Conservation (phyloP, 2,113 vertebrate genomes). For the Trachemys scripta region DNA sequence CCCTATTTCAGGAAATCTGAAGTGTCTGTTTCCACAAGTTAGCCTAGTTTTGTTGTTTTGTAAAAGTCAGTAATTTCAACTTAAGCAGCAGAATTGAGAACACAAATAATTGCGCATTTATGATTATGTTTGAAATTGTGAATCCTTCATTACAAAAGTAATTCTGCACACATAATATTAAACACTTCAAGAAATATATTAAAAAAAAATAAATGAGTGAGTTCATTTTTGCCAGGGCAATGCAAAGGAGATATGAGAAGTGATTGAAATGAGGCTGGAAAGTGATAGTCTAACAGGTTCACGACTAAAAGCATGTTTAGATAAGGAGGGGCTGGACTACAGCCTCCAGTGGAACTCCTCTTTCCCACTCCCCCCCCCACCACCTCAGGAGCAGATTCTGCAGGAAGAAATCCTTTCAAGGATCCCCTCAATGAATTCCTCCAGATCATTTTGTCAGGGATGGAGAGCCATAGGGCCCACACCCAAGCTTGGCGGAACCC, state of each 20-base stretch:
- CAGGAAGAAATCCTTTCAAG: background rate
- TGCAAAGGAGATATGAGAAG: constrained; percentile 39
- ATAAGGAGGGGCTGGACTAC: background rate
- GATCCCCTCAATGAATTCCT: background rate
- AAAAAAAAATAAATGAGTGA: constrained; percentile 20
- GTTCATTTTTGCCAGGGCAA: constrained; percentile 43
- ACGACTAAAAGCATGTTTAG: background rate
- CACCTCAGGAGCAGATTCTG: background rate
- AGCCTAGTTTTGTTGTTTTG: background rate
- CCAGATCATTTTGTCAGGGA: background rate
- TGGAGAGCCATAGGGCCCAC: background rate
- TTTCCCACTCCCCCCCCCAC: background rate
- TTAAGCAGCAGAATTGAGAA: background rate
- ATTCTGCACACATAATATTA: constrained; percentile 22
- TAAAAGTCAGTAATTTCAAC: background rate
- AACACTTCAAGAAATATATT: background rate
- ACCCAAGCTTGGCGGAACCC: background rate
- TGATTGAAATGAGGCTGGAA: constrained; percentile 12
- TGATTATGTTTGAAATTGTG: background rate
- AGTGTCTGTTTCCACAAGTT: background rate
- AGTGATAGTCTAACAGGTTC: constrained; percentile 26
- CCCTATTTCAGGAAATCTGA: background rate
- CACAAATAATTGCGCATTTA: background rate
- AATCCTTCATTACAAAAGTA: constrained; percentile 20
- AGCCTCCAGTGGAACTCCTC: background rate